A percentile compares a stretch with the other conserved stretches of the same genome.
phyloP scores from a whole-genome alignment of 2,113 vertebrate genomes.

The Copsychus sechellarum region DNA sequence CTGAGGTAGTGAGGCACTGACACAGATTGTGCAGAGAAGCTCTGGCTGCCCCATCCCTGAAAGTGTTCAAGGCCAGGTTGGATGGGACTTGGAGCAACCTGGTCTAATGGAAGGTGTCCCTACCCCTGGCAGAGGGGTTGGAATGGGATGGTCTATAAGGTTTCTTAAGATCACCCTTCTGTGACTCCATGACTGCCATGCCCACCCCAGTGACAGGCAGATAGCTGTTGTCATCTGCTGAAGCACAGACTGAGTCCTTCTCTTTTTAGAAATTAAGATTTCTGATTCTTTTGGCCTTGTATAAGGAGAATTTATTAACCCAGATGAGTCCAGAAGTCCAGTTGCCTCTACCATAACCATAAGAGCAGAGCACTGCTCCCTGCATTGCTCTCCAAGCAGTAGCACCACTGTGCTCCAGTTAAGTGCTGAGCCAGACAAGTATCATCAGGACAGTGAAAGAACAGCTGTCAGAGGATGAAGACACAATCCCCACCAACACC shows the following conservation, averaged over 20 bases:
- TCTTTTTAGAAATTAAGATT: neutral
- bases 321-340: neutral
- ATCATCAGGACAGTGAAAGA: neutral
- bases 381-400: neutral
- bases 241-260: neutral
- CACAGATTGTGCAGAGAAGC: neutral
- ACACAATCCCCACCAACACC: fast-evolving
- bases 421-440: too few species aligned
- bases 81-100: neutral
- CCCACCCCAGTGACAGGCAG: neutral
- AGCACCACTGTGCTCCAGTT: neutral
- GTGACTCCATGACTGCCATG: neutral
- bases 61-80: neutral
- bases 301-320: neutral
- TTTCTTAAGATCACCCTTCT: neutral
- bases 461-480: neutral
- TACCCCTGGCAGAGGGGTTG: fast-evolving
- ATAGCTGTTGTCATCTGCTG: neutral
- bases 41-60: neutral
- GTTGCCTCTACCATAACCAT: neutral
- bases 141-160: neutral
- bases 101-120: neutral
- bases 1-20: neutral
- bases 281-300: neutral
- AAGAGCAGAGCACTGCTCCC: neutral